Evolutionary conservation across 2,113 vertebrate species (phyloP), one percentile per base, ranked within the genome.

Genomic region (Pagrus major): DNA sequence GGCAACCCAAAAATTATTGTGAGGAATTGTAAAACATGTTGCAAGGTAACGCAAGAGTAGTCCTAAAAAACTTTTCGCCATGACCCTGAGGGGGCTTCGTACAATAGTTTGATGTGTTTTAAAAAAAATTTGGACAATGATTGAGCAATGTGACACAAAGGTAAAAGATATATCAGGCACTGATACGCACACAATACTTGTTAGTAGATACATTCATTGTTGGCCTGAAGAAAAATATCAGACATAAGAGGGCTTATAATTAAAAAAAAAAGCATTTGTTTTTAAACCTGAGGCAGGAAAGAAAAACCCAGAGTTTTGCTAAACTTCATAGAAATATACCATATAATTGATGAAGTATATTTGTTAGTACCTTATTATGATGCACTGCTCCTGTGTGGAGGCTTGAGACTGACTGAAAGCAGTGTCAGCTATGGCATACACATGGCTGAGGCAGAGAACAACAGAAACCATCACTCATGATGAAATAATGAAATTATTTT

Each of bases 361-460:
- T 5, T 88, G 84, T 52, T 29, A 33, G 47, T 92, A 99, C 98
- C 95, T 94, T 85, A 99, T 95, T 55, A 98, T 31, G 29, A 99
- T 93, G 86, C 95, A 97, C 27, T 96, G 93, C 65, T 95, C 94
- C 88, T 95, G 93, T 14, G 94, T 89, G 5, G 95, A 87, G 0
- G 70, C 87, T 92, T 96, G 96, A 41, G 96, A 96, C 9, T 94
- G 91, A 0, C 10, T 61, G 74, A 95, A 97, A 70, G 96, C 96
- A 41, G 88, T 86, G 72, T 96, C 96, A 16, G 92, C 95, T 9
- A 96, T 41, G 31, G 96, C 96, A 81, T 97, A 99, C 84, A 99
- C 78, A 76, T 99, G 97, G 52, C 98, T 99, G 75, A 52, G 89
- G 49, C 18, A 88, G 9, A 83, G 54, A 78, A 56, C 8, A 76